phyloP scores from a whole-genome alignment of 2,113 vertebrate genomes.

The Bungarus multicinctus region DNA sequence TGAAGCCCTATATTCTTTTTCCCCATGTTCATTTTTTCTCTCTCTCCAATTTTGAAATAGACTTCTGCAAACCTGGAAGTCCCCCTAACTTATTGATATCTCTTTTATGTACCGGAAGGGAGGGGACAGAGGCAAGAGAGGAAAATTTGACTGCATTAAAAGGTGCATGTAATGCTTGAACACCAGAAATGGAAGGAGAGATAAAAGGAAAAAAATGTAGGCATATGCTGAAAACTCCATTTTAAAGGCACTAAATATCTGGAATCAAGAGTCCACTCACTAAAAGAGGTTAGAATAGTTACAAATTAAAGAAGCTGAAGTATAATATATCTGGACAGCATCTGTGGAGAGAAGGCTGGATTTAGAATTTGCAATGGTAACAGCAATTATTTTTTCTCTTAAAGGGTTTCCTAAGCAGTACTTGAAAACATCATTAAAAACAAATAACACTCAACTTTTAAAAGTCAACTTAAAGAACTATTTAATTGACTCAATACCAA shows the following conservation, averaged over 20 bases:
- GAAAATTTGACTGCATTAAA: not conserved
- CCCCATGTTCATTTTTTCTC: not conserved
- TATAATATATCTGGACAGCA: not conserved
- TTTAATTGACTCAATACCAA: not conserved
- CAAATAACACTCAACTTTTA: not conserved
- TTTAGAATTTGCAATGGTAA: not conserved
- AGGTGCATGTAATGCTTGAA: not conserved
- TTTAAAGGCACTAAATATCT: not conserved
- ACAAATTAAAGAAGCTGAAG: not conserved
- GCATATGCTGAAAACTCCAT: not conserved
- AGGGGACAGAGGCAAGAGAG: not conserved
- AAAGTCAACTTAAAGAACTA: not conserved
- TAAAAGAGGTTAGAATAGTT: not conserved
- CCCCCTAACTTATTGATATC: not conserved
- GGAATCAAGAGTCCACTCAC: not conserved
- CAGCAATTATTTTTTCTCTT: not conserved
- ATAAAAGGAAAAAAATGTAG: not conserved
- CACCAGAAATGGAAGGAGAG: not conserved
- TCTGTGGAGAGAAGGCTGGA: not conserved
- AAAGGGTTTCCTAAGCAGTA: not conserved
- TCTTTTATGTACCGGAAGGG: not conserved
- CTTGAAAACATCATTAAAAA: not conserved
- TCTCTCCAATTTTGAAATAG: not conserved
- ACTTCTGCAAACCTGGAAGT: not conserved
- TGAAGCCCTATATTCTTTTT: not conserved